A percentile compares a stretch with the other conserved stretches of the same genome.
These are phyloP conservation scores for Drosophila acutilabella DNA, from an alignment of 2,888 invertebrate species.

Conservation along the genomic window DNA sequence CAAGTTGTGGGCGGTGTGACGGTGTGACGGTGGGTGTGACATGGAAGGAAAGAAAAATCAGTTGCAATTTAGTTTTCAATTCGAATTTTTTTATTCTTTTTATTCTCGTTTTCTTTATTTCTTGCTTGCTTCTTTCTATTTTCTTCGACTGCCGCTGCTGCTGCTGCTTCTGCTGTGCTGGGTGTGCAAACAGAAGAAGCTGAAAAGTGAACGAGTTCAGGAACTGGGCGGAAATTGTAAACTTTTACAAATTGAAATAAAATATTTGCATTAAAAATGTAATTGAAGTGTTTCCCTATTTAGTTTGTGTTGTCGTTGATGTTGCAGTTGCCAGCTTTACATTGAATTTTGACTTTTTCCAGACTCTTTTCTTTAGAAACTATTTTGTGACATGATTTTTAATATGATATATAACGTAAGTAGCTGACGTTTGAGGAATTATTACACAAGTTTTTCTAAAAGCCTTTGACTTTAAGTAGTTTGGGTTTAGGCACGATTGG, in stretches of 20 bases:
- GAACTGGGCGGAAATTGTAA: slow-evolving; percentile 59
- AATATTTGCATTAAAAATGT: slow-evolving; percentile 69
- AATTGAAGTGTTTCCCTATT: slow-evolving; percentile 57
- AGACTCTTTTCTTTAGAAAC: neutral
- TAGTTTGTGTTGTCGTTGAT: slow-evolving; percentile 25
- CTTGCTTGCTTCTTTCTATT: neutral
- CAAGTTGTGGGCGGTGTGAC: slow-evolving; percentile 7
- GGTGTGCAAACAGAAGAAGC: slow-evolving; percentile 50
- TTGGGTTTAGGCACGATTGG: too few species aligned
- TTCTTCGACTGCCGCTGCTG: neutral
- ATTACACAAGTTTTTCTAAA: too few species aligned
- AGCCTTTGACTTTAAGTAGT: too few species aligned
- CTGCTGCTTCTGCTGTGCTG: slow-evolving; percentile 14
- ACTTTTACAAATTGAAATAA: slow-evolving; percentile 70
- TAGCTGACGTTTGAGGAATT: neutral
- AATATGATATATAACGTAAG: neutral
- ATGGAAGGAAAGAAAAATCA: slow-evolving; percentile 45
- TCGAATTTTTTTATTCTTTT: slow-evolving; percentile 17
- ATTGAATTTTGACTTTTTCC: neutral
- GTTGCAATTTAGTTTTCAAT: slow-evolving; percentile 59
- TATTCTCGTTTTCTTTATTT: slow-evolving; percentile 5
- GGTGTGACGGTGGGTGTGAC: slow-evolving; percentile 21
- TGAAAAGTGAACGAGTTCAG: slow-evolving; percentile 60
- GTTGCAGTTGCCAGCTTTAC: slow-evolving; percentile 1
- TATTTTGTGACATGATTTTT: neutral